A percentile compares a stretch with the other conserved stretches of the same genome.
Evolutionary conservation across 2,888 invertebrate species (phyloP).

Genomic region (Polydrusus cervinus): DNA sequence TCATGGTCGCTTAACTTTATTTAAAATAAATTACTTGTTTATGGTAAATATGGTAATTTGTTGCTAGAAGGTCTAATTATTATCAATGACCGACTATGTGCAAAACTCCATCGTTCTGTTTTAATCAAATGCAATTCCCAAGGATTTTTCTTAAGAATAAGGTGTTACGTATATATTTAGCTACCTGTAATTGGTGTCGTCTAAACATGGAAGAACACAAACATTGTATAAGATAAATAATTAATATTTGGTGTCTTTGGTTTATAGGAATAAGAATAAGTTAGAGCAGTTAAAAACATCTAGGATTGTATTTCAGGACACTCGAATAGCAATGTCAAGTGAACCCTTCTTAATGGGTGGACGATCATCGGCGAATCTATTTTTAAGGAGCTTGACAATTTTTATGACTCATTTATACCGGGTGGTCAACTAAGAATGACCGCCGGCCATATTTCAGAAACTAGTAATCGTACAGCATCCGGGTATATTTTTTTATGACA

Average conservation of each 20-base stretch:
- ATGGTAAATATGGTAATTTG: constrained; percentile 20
- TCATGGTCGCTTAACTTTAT: constrained; percentile 18
- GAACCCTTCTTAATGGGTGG: too few relatives aligned
- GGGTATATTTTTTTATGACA: too few relatives aligned
- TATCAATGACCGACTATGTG: constrained; percentile 14
- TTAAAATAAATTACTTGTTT: constrained; percentile 17
- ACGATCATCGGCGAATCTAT: too few relatives aligned
- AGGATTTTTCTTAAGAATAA: constrained; percentile 14
- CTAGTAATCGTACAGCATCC: too few relatives aligned
- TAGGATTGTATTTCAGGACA: too few relatives aligned
- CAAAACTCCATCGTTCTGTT: constrained; percentile 13
- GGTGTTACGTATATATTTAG: constrained; percentile 4
- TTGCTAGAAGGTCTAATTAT: constrained; percentile 22
- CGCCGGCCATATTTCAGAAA: too few relatives aligned
- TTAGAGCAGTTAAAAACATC: too few relatives aligned
- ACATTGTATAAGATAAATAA: background rate
- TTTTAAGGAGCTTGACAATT: too few relatives aligned
- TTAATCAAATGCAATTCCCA: constrained; percentile 10
- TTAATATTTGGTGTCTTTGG: background rate
- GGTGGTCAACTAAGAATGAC: too few relatives aligned
- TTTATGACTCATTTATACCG: too few relatives aligned
- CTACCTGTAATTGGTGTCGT: background rate
- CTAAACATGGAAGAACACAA: background rate
- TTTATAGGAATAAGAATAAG: too few relatives aligned
- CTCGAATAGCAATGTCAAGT: too few relatives aligned